phyloP scores from a whole-genome alignment of 2,888 invertebrate genomes.

The Girardia tigrina region DNA sequence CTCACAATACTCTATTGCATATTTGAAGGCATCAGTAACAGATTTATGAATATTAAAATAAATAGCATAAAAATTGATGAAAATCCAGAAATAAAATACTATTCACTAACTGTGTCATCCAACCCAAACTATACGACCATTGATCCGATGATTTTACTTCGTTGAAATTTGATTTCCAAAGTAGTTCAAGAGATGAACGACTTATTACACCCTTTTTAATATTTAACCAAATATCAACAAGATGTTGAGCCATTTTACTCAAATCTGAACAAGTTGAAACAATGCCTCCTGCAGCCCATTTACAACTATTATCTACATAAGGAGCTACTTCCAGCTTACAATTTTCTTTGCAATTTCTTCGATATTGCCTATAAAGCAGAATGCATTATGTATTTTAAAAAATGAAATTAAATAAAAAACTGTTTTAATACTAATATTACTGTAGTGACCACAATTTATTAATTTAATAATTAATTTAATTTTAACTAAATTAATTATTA shows the following conservation, averaged over 20 bases:
- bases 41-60: no score
- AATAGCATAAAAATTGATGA: no score
- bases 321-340: background rate
- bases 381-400: no score
- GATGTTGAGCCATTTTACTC: background rate
- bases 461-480: no score
- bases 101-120: no score
- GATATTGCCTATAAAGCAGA: background rate
- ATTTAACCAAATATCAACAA: background rate
- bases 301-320: background rate
- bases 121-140: background rate
- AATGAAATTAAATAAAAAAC: no score
- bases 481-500: no score
- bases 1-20: no score
- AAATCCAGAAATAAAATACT: no score
- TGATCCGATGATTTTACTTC: background rate
- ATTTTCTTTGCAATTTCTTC: background rate
- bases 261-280: background rate
- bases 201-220: background rate
- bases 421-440: no score
- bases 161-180: background rate
- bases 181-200: background rate
- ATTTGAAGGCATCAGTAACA: no score
- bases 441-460: no score
- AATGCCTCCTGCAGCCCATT: slow-evolving; percentile 12